A percentile compares a stretch with the other conserved stretches of the same genome.
Evolutionary conservation across 2,888 invertebrate genomes (phyloP).

Genomic region (Bibio marci): DNA sequence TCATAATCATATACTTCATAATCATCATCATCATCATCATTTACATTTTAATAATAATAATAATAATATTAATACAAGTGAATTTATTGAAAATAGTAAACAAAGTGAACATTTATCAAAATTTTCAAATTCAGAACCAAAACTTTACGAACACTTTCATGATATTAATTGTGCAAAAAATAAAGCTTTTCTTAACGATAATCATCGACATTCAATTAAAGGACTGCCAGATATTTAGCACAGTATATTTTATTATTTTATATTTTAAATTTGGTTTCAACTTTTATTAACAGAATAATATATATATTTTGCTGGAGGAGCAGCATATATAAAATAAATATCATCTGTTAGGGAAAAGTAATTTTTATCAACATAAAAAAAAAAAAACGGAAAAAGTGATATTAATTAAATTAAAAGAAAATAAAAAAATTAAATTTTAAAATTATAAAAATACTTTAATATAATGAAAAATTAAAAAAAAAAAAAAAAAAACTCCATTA

Average conservation of each 20-base stretch:
- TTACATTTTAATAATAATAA: background rate
- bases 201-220: slow-evolving; percentile 8
- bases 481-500: too few species aligned
- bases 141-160: slow-evolving; percentile 27
- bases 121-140: slow-evolving; percentile 25
- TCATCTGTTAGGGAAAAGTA: too few species aligned
- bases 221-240: slow-evolving; percentile 9
- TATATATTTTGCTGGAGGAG: too few species aligned
- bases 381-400: too few species aligned
- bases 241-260: background rate
- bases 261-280: too few species aligned
- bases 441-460: too few species aligned
- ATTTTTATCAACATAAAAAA: too few species aligned
- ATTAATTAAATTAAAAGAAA: too few species aligned
- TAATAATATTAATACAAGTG: slow-evolving; percentile 4
- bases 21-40: slow-evolving; percentile 11
- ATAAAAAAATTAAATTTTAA: too few species aligned
- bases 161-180: slow-evolving; percentile 28
- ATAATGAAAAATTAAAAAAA: too few species aligned
- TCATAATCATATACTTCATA: slow-evolving; percentile 9
- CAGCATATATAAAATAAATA: too few species aligned
- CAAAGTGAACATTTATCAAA: slow-evolving; percentile 2
- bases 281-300: too few species aligned
- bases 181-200: slow-evolving; percentile 15
- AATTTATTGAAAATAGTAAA: background rate